Evolutionary conservation across 1,140 invertebrate species (phyloP).

Genomic region (Probaryconus sp.): DNA sequence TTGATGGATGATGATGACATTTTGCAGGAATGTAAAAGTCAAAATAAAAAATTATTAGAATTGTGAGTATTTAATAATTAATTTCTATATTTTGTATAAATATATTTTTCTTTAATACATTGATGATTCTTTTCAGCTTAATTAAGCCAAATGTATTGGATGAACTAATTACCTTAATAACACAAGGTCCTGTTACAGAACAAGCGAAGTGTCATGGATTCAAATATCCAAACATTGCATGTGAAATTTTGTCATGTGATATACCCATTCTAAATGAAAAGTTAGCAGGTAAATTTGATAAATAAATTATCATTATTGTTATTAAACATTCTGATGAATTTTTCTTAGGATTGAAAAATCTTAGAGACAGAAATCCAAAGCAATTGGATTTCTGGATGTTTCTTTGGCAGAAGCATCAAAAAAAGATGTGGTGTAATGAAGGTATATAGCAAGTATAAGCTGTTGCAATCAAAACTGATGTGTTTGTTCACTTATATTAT

Average conservation of each 20-base stretch:
- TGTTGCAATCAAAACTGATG: no score
- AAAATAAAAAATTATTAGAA: slow-evolving; percentile 93
- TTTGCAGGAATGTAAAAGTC: slow-evolving; percentile 95
- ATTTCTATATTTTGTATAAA: slow-evolving; percentile 8
- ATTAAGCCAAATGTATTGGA: slow-evolving; percentile 89
- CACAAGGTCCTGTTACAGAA: slow-evolving; percentile 88
- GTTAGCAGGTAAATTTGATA: slow-evolving; percentile 80
- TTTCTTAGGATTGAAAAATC: slow-evolving; percentile 44
- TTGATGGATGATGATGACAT: slow-evolving; percentile 96
- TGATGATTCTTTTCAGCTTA: slow-evolving; percentile 84
- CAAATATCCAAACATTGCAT: slow-evolving; percentile 94
- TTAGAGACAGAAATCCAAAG: slow-evolving; percentile 24
- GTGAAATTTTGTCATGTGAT: slow-evolving; percentile 95
- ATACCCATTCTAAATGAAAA: slow-evolving; percentile 91
- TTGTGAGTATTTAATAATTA: slow-evolving; percentile 85
- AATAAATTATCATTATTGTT: no score
- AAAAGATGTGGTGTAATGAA: slow-evolving; percentile 46
- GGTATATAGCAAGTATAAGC: no score
- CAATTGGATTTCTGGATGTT: slow-evolving; percentile 50
- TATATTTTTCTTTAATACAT: slow-evolving; percentile 15
- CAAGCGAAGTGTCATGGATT: slow-evolving; percentile 88
- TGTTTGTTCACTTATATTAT: no score
- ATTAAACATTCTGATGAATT: slow-evolving; percentile 22
- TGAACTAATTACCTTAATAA: slow-evolving; percentile 91
- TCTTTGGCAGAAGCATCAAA: slow-evolving; percentile 36